Evolutionary conservation across 1,140 invertebrate species (phyloP).

Genomic region (Polypedilum pembai): DNA sequence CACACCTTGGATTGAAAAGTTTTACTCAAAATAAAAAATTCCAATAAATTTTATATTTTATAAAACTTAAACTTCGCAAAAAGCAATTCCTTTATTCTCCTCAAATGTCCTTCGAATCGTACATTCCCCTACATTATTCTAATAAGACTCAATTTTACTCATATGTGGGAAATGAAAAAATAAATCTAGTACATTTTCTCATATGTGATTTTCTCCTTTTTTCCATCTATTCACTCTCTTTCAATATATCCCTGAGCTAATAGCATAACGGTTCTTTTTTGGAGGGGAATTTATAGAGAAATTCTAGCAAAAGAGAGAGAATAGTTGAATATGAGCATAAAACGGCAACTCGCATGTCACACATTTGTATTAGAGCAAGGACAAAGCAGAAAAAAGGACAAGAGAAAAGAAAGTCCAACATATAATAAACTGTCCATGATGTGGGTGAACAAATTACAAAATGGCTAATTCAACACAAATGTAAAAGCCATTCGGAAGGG

Average conservation of each 20-base stretch:
- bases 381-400: not conserved
- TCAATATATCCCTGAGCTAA: not conserved
- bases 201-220: slow-evolving; percentile 5
- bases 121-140: not conserved
- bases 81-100: too few relatives aligned
- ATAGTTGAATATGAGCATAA: not conserved
- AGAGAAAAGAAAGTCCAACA: not conserved
- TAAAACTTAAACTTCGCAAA: too few relatives aligned
- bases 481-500: too few relatives aligned
- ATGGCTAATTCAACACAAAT: not conserved
- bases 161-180: not conserved
- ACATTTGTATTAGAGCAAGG: not conserved
- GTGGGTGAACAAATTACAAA: slow-evolving; percentile 11
- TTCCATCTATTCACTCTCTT: not conserved
- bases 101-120: too few relatives aligned
- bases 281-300: not conserved
- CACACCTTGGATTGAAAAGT: too few relatives aligned
- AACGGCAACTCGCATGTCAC: not conserved
- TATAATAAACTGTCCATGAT: not conserved
- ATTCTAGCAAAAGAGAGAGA: not conserved
- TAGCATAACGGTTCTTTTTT: not conserved
- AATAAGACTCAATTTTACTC: not conserved
- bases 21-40: too few relatives aligned
- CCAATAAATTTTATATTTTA: too few relatives aligned
- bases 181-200: not conserved